Evolutionary conservation across 2,113 vertebrate species (phyloP).

Genomic region (Nibea coibor): DNA sequence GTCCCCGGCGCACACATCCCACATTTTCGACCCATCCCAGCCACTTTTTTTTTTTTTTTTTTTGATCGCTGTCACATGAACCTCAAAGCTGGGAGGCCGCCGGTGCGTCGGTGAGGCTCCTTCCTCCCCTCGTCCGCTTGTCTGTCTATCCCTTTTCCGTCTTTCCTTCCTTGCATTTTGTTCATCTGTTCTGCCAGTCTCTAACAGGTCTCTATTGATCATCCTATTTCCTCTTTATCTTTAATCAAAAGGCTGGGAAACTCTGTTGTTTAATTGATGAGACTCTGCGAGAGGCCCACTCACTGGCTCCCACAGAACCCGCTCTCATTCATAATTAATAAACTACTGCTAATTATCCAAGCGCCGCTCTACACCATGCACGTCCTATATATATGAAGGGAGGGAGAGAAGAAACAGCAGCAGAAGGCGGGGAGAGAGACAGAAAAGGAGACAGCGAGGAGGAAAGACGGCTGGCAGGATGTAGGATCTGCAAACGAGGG

Average conservation of each 20-base stretch:
- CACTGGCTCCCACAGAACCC: slow-evolving; percentile 75
- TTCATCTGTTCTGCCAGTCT: slow-evolving; percentile 63
- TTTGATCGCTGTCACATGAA: slow-evolving; percentile 30
- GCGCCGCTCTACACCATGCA: slow-evolving; percentile 42
- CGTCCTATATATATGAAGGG: slow-evolving; percentile 63
- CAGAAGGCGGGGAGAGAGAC: slow-evolving; percentile 2
- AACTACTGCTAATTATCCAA: slow-evolving; percentile 79
- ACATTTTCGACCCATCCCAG: slow-evolving; percentile 13
- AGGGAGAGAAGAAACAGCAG: slow-evolving; percentile 34
- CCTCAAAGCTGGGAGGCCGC: slow-evolving; percentile 16
- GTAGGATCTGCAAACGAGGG: slow-evolving; percentile 36
- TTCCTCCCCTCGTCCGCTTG: slow-evolving; percentile 9
- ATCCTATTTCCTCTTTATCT: slow-evolving; percentile 81
- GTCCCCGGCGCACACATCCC: slow-evolving; percentile 13
- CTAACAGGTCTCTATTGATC: slow-evolving; percentile 81
- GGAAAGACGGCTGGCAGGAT: slow-evolving; percentile 25
- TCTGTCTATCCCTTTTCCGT: slow-evolving; percentile 28
- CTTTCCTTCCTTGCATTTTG: slow-evolving; percentile 38
- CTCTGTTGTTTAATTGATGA: slow-evolving; percentile 85
- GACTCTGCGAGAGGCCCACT: slow-evolving; percentile 71
- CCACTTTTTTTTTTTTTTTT: too few species aligned
- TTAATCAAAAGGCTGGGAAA: slow-evolving; percentile 83
- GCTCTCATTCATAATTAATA: slow-evolving; percentile 81
- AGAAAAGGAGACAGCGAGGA: slow-evolving; percentile 14
- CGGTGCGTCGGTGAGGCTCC: slow-evolving; percentile 1